phyloP scores from a whole-genome alignment of 1,140 invertebrate species.

The Apis cerana region DNA sequence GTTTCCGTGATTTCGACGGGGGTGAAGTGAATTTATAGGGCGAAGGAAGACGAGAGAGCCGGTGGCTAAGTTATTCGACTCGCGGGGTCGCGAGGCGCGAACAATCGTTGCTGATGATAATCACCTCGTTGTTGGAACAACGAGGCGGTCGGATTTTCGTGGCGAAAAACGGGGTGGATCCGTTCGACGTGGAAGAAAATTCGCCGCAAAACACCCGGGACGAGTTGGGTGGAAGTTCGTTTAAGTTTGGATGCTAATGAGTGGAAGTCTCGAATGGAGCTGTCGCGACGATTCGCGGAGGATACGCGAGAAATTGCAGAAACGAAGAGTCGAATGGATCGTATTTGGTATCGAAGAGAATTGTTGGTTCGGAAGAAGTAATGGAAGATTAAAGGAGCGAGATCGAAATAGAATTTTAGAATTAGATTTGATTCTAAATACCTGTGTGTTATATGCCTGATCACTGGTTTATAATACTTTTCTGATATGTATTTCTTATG shows the following conservation, averaged over 20 bases:
- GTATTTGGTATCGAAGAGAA: background rate
- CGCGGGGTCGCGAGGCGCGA: conserved; percentile 37
- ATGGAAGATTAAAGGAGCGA: too few species aligned
- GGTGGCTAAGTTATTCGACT: conserved; percentile 58
- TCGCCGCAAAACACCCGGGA: conserved; percentile 46
- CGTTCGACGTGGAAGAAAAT: conserved; percentile 36
- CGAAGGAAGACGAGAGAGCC: conserved; percentile 26
- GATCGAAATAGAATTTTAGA: too few species aligned
- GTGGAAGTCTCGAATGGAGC: background rate
- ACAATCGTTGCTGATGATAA: conserved; percentile 75
- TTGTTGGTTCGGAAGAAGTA: too few species aligned
- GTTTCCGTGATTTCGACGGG: conserved; percentile 47
- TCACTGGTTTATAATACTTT: too few species aligned
- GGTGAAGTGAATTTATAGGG: conserved; percentile 58
- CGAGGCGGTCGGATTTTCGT: conserved; percentile 5
- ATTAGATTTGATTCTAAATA: too few species aligned
- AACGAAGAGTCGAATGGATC: background rate
- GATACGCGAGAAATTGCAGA: background rate
- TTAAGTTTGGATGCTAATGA: conserved; percentile 53
- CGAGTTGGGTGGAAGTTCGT: conserved; percentile 32
- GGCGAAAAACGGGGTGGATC: conserved; percentile 43
- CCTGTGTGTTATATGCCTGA: too few species aligned
- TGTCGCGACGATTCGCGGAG: background rate
- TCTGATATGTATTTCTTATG: too few species aligned
- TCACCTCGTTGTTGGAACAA: conserved; percentile 67